Base-by-base conservation (phyloP, 2,888 invertebrate species). In the Tinea semifulvella region DNA sequence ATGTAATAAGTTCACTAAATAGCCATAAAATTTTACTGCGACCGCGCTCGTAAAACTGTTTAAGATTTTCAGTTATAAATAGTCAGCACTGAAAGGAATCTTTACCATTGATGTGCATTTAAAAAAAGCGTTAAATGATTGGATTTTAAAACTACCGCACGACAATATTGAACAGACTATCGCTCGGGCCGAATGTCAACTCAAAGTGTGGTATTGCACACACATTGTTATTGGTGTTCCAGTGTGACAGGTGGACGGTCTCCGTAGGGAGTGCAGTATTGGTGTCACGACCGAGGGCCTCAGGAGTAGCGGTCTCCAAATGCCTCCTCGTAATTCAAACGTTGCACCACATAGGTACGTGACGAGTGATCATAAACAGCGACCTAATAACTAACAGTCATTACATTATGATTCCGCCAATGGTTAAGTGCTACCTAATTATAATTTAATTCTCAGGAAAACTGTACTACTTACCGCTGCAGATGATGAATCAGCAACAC, bases 301-400 rank as follows among this genome's bases (percentile, higher is more conserved):
- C 19, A 17, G 17, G 65, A 69, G 69, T 80, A 80, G 80, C 80
- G 80, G 80, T 74, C 70, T 68, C 76, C 55, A 74, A 38, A 80
- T 79, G 75, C 80, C 79, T 69, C 62, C 72, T 76, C 77, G 77
- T 79, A 77, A 76, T 75, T 73, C 71, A 66, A 70, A 70, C 69
- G 58, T 67, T 65, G 50, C 45, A 47, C 31, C 55, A 55, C 59
- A 65, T 75, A n/a, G n/a, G n/a, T n/a, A 77, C 77, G 76, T 77
- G 79, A 58, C 54, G 63, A 56, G 60, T 57, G 56, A 60, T 14
- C 26, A 67, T 72, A 63, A 76, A 76, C 73, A 68, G 49, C 63
- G 79, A 74, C 79, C 79, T 64, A 73, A 74, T 77, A 76, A 74
- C 63, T 20, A 3, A 14, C 3, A n/a, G 63, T 50, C 52, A 57